phyloP scores from a whole-genome alignment of 2,113 vertebrate genomes.

The Fregata magnificens region DNA sequence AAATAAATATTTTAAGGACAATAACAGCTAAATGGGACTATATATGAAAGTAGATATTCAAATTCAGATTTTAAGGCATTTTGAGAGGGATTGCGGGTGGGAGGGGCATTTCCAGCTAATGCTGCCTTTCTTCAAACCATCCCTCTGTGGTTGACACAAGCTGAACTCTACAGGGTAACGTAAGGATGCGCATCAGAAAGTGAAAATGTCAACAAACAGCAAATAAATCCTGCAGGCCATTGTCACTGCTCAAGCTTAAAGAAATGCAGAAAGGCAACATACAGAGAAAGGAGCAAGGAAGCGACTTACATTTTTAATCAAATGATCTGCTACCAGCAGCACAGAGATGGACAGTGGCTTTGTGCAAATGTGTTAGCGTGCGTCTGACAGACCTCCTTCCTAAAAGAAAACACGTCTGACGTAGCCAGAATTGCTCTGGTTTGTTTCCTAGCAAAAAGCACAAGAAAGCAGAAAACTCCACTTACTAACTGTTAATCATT shows the following conservation, averaged over 20 bases:
- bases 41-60: neutral
- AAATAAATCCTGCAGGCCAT: neutral
- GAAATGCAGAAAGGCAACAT: neutral
- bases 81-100: neutral
- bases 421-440: neutral
- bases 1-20: neutral
- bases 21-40: neutral
- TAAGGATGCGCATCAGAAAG: neutral
- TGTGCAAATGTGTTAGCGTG: neutral
- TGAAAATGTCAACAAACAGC: slow-evolving; percentile 20
- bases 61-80: neutral
- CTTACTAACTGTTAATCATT: slow-evolving; percentile 19
- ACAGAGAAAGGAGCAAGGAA: neutral
- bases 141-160: neutral
- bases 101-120: neutral
- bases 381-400: neutral
- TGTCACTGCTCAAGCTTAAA: neutral
- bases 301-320: neutral
- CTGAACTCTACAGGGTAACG: neutral
- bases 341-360: neutral
- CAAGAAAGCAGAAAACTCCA: neutral
- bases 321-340: neutral
- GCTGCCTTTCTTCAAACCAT: neutral
- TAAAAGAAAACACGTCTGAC: neutral
- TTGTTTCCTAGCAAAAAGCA: neutral